Percentiles rank a stretch among this genome's conserved stretches.
phyloP scores from a whole-genome alignment of 2,888 invertebrate genomes.

The Smittia sp. region DNA sequence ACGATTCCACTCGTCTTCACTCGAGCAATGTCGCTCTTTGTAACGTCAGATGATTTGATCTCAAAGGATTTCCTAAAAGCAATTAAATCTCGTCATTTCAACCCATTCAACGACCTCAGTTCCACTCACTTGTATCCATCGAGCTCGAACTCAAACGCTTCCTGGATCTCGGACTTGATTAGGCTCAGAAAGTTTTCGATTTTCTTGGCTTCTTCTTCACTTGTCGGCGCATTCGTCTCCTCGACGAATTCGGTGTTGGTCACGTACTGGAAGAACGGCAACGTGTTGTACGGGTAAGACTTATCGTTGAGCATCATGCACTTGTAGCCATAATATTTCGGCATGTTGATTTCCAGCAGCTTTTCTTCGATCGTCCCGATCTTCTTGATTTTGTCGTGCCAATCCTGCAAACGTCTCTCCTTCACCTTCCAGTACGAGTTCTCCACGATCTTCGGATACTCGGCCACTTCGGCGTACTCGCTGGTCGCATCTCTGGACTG shows the following conservation, averaged over 20 bases:
- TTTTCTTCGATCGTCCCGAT: slow-evolving; percentile 79
- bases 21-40: slow-evolving; percentile 46
- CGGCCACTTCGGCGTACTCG: slow-evolving; percentile 50
- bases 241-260: slow-evolving; percentile 72
- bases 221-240: slow-evolving; percentile 62
- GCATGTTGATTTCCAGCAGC: slow-evolving; percentile 77
- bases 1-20: slow-evolving; percentile 46
- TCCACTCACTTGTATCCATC: slow-evolving; percentile 58
- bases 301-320: slow-evolving; percentile 62
- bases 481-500: background rate
- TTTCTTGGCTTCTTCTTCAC: slow-evolving; percentile 50
- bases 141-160: slow-evolving; percentile 63
- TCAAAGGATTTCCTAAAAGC: slow-evolving; percentile 45
- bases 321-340: slow-evolving; percentile 75
- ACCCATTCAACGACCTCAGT: too few relatives aligned
- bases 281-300: slow-evolving; percentile 62
- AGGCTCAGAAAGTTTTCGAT: slow-evolving; percentile 56
- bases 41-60: slow-evolving; percentile 46
- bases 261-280: slow-evolving; percentile 68
- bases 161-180: slow-evolving; percentile 62
- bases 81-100: slow-evolving; percentile 43
- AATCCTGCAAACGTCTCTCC: slow-evolving; percentile 54
- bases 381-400: slow-evolving; percentile 61
- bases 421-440: slow-evolving; percentile 56
- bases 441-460: slow-evolving; percentile 66